Conservation (phyloP, 2,797 vertebrate genomes). For the Sebastes minor region DNA sequence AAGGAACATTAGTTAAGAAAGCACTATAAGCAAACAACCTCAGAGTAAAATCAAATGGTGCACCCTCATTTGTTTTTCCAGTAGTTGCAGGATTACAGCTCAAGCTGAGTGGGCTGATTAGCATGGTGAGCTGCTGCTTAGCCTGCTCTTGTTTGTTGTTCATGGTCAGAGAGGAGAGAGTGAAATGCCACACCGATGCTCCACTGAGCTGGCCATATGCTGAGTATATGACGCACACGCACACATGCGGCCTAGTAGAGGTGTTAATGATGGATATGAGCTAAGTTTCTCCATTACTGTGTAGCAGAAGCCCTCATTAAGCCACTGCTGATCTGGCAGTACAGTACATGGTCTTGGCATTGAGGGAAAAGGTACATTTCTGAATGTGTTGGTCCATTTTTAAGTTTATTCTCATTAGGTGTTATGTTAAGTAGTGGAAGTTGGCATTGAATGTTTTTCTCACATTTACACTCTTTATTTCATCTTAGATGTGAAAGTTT, state of each 20-base stretch:
- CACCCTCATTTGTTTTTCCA: not conserved
- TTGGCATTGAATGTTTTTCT: too few species aligned
- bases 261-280: conserved; percentile 10
- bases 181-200: conserved; percentile 44
- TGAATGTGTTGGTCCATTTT: not conserved
- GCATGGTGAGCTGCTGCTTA: not conserved
- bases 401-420: not conserved
- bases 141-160: conserved; percentile 22
- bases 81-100: not conserved
- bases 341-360: not conserved
- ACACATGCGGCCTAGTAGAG: not conserved
- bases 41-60: not conserved
- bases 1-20: not conserved
- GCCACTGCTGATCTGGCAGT: not conserved
- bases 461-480: too few species aligned
- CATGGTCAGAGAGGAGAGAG: conserved; percentile 19
- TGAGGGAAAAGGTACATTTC: not conserved
- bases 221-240: not conserved
- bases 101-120: not conserved
- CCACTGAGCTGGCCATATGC: conserved; percentile 45
- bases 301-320: not conserved
- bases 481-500: too few species aligned
- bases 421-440: too few species aligned
- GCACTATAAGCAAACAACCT: not conserved
- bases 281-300: conserved; percentile 8